A percentile compares a stretch with the other conserved stretches of the same genome.
These are phyloP conservation scores for Deilephila elpenor DNA, from an alignment of 2,888 invertebrate genomes.

Conservation along the genomic window DNA sequence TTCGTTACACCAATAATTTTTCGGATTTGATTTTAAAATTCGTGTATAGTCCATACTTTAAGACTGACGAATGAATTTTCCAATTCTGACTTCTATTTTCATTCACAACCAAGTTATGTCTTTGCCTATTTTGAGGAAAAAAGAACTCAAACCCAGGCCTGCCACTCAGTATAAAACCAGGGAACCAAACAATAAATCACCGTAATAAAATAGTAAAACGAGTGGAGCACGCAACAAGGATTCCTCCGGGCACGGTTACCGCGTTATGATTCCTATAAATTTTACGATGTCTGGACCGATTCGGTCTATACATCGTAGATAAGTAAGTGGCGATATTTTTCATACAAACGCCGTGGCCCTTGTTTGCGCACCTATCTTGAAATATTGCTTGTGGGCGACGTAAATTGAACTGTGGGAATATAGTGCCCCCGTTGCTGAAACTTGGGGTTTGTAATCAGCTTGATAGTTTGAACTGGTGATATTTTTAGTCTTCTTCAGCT, in stretches of 20 bases:
- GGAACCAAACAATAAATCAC: slow-evolving; percentile 13
- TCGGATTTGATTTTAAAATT: background rate
- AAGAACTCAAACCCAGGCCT: background rate
- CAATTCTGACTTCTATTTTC: too few relatives aligned
- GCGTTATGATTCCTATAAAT: slow-evolving; percentile 66
- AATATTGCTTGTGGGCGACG: background rate
- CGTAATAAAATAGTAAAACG: slow-evolving; percentile 11
- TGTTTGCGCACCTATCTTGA: slow-evolving; percentile 16
- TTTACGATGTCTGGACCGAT: slow-evolving; percentile 62
- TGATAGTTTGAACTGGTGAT: background rate
- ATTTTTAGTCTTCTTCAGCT: background rate
- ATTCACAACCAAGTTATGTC: background rate
- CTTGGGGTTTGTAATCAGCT: background rate
- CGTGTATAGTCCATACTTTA: background rate
- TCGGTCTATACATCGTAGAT: slow-evolving; percentile 47
- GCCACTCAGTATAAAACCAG: background rate
- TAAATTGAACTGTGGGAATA: background rate
- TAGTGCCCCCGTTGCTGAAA: background rate
- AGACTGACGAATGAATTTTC: too few relatives aligned
- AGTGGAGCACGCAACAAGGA: slow-evolving; percentile 35
- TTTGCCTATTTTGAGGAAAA: background rate
- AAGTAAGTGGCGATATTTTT: slow-evolving; percentile 54
- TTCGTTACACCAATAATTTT: too few relatives aligned
- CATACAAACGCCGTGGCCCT: background rate
- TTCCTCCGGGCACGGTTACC: slow-evolving; percentile 53